These are phyloP conservation scores for Fringilla coelebs DNA, from an alignment of 2,797 vertebrate genomes.

Conservation along the genomic window DNA sequence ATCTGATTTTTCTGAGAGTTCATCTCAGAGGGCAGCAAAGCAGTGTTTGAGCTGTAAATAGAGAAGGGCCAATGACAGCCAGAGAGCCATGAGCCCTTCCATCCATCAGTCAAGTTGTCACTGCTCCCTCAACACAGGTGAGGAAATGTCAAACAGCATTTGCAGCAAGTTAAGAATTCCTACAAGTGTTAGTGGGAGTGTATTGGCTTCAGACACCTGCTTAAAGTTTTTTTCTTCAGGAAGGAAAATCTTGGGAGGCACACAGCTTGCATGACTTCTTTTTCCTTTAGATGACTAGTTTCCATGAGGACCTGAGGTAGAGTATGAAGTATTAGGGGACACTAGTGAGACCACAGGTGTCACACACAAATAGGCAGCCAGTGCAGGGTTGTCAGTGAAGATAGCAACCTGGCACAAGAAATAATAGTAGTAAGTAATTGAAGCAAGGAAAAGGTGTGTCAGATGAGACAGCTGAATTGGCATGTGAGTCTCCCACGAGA, in stretches of 20 bases:
- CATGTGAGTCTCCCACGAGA: background rate
- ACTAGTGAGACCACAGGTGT: background rate
- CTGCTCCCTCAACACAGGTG: background rate
- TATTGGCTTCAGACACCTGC: background rate
- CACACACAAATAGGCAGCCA: background rate
- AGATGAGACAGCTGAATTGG: conserved; percentile 18
- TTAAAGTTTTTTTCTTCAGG: background rate
- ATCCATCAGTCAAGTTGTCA: background rate
- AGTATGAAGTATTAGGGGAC: background rate
- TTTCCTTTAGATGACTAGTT: background rate
- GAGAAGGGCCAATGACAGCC: background rate
- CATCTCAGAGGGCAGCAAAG: background rate
- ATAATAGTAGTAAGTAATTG: background rate
- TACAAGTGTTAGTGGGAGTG: background rate
- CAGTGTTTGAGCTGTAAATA: background rate
- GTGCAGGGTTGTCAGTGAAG: background rate
- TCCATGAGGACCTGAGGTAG: background rate
- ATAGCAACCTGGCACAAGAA: background rate
- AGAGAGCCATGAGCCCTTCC: background rate
- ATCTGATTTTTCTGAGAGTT: background rate
- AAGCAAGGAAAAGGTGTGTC: conserved; percentile 9
- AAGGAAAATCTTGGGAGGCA: background rate
- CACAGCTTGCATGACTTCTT: background rate
- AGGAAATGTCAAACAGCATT: conserved; percentile 25
- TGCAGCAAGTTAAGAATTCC: background rate